Conservation (phyloP, 2,888 invertebrate species). For the Sipunculus nudus region DNA sequence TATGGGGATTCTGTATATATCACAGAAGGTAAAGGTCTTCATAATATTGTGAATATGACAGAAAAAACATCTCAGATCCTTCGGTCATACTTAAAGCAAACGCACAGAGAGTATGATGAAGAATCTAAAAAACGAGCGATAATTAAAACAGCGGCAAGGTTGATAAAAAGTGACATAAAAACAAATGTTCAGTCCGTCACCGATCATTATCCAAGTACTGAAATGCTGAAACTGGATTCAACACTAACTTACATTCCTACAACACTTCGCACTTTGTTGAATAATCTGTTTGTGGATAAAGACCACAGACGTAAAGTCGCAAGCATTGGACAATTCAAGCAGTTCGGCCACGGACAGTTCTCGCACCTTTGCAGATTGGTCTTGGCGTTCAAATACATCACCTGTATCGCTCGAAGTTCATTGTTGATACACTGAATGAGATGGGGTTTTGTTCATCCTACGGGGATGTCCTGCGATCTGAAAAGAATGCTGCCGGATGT, state of each 20-base stretch:
- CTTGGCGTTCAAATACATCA: not conserved
- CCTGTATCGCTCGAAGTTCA: not conserved
- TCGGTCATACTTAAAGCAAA: too few species aligned
- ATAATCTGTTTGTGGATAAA: too few species aligned
- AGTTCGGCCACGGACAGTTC: not conserved
- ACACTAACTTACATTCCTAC: not conserved
- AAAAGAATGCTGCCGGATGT: constrained; percentile 2
- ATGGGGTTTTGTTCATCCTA: not conserved
- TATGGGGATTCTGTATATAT: too few species aligned
- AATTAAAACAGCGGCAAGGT: not conserved
- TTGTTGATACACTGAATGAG: not conserved
- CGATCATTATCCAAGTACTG: not conserved
- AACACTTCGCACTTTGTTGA: too few species aligned
- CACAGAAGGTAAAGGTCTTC: too few species aligned
- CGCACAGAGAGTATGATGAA: too few species aligned
- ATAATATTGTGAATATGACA: too few species aligned
- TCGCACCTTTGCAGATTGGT: not conserved
- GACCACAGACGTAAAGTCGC: too few species aligned
- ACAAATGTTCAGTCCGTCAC: not conserved
- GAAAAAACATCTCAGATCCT: too few species aligned
- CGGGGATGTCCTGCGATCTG: not conserved
- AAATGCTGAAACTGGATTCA: not conserved
- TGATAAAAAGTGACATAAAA: not conserved
- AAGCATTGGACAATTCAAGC: too few species aligned
- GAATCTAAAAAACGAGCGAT: too few species aligned